A percentile compares a stretch with the other conserved stretches of the same genome.
Conservation (phyloP, 2,888 invertebrate species). For the Catocala sponsa region DNA sequence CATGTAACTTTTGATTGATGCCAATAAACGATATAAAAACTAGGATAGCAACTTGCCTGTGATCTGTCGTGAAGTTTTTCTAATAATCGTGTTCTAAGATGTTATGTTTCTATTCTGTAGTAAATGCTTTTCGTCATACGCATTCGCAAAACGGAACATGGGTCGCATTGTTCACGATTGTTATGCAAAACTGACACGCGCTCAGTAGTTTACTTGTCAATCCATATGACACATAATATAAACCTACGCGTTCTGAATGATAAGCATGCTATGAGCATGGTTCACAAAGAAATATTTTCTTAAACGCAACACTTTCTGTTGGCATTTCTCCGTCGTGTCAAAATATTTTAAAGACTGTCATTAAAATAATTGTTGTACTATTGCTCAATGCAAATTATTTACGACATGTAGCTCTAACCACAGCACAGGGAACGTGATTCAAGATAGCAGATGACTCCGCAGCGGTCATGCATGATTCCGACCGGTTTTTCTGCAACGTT, state of each 20-base stretch:
- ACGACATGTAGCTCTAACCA: conserved; percentile 58
- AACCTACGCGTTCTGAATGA: conserved; percentile 58
- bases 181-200: conserved; percentile 73
- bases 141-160: conserved; percentile 56
- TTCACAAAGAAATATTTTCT: conserved; percentile 50
- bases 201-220: conserved; percentile 64
- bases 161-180: conserved; percentile 66
- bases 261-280: conserved; percentile 49
- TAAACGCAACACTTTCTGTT: conserved; percentile 9
- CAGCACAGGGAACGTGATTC: conserved; percentile 68
- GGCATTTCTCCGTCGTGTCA: conserved; percentile 32
- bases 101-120: conserved; percentile 39
- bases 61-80: conserved; percentile 18
- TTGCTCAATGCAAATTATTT: conserved; percentile 44
- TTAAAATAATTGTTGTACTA: conserved; percentile 24
- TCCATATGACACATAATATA: conserved; percentile 67
- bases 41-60: conserved; percentile 25
- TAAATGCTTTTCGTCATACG: conserved; percentile 51
- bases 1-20: conserved; percentile 46
- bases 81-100: conserved; percentile 5
- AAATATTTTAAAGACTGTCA: conserved; percentile 29
- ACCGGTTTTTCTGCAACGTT: conserved; percentile 80
- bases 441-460: conserved; percentile 75
- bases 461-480: conserved; percentile 75
- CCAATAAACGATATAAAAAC: conserved; percentile 44